These are phyloP conservation scores for Callocephalon fimbriatum DNA, from an alignment of 2,113 vertebrate species.

Conservation along the genomic window DNA sequence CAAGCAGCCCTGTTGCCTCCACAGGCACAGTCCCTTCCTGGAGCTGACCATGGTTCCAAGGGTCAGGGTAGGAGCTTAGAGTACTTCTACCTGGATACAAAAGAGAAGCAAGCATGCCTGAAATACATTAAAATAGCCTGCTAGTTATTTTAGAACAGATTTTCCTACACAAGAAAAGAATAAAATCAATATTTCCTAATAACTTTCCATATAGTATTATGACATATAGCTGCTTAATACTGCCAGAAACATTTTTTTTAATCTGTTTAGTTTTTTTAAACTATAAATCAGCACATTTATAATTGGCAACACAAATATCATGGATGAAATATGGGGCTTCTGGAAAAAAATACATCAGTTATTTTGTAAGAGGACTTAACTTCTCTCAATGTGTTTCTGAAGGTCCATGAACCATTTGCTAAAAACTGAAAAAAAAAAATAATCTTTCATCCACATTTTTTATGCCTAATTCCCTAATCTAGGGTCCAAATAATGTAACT, in stretches of 20 bases:
- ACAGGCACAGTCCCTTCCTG: background rate
- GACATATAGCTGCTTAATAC: background rate
- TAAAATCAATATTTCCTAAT: background rate
- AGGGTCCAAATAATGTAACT: background rate
- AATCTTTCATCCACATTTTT: background rate
- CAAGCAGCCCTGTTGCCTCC: rapidly evolving
- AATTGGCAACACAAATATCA: background rate
- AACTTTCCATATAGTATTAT: background rate
- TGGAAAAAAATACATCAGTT: background rate
- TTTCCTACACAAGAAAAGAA: background rate
- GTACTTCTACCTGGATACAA: background rate
- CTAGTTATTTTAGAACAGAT: background rate
- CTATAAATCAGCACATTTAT: background rate
- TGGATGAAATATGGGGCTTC: background rate
- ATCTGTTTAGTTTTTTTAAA: background rate
- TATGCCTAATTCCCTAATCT: background rate
- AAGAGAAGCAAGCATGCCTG: background rate
- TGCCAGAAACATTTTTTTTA: background rate
- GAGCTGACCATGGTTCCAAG: rapidly evolving
- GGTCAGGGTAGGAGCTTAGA: background rate
- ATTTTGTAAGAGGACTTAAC: background rate
- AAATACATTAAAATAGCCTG: background rate
- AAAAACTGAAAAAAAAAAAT: background rate
- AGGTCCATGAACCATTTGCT: background rate
- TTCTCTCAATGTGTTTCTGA: background rate